phyloP scores from a whole-genome alignment of 2,888 invertebrate genomes.

The Thecophora atra region DNA sequence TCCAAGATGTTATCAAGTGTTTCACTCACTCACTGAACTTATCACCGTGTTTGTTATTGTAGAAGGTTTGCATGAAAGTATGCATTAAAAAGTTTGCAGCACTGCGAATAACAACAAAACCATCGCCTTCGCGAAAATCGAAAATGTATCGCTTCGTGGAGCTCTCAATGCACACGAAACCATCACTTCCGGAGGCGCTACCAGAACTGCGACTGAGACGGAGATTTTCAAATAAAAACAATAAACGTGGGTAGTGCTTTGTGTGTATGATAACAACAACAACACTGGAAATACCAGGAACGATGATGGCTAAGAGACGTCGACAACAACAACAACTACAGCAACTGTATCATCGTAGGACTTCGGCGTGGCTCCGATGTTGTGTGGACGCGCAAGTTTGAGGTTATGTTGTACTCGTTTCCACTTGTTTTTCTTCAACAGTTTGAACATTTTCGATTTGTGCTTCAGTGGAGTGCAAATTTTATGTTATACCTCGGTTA shows the following conservation, averaged over 20 bases:
- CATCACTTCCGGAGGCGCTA: conserved; percentile 67
- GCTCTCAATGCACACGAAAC: conserved; percentile 52
- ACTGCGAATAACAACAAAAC: conserved; percentile 31
- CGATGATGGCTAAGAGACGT: background rate
- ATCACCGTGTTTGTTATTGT: background rate
- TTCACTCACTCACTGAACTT: background rate
- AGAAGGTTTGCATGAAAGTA: background rate
- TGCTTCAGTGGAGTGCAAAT: too few relatives aligned
- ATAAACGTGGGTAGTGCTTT: conserved; percentile 16
- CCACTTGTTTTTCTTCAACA: conserved; percentile 17
- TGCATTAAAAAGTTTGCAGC: conserved; percentile 33
- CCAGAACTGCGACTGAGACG: conserved; percentile 57
- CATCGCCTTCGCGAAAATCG: conserved; percentile 30
- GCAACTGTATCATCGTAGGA: background rate
- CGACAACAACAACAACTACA: background rate
- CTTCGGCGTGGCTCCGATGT: background rate
- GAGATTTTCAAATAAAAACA: conserved; percentile 37
- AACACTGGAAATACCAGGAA: background rate
- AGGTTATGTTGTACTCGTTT: conserved; percentile 23
- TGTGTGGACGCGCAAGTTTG: conserved; percentile 20
- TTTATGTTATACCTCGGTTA: too few relatives aligned
- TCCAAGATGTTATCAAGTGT: background rate
- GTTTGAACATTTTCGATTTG: background rate
- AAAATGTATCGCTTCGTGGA: conserved; percentile 19
- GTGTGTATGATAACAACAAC: conserved; percentile 4